Base-by-base conservation (phyloP, 2,888 invertebrate species). In the Cantharis rufa region DNA sequence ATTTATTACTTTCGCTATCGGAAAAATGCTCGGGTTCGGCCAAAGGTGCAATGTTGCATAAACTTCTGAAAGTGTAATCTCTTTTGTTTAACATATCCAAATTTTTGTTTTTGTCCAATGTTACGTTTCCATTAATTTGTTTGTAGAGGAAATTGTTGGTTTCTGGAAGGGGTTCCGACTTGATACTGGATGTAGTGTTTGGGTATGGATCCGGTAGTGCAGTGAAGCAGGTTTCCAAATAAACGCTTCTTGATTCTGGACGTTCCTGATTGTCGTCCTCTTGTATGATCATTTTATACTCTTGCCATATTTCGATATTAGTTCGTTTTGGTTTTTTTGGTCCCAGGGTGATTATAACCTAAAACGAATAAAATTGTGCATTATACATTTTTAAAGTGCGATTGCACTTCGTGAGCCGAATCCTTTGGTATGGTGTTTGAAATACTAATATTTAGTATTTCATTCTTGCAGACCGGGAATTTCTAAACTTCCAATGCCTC, bases 21-120 rank as follows among this genome's bases (percentile, higher is more conserved):
- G 94, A 95, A 13, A 96, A 87, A 1, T 94, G 94, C 86, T 96
- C 95, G 0, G 95, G 95, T 71, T 95, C 94, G 10, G 96, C 96
- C 18, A 96, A 86, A 0, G 96, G 95, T 0, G 95, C 96, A 78
- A 74, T 15, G n/a, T 27, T 69, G 13, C 68, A 68, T 61, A 72
- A 32, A 4, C 15, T 32, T 13, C 62, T 32, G 10, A 66, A 32
- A 66, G 48, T 72, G n/a, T 16, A 70, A 10, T 32, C 62, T n/a
- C 61, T 70, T 27, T 63, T 74, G 16, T 48, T 62, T 9, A 69
- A 11, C 4, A 74, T 15, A 13, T 74, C 71, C 11, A 68, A n/a
- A 16, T 71, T 71, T 32, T 77, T 70, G 21, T 66, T 73, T 72
- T 68, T 77, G 32, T 80, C 79, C n/a, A 81, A 48, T 28, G 80